phyloP scores from a whole-genome alignment of 2,113 vertebrate species.

The Vulpes lagopus region DNA sequence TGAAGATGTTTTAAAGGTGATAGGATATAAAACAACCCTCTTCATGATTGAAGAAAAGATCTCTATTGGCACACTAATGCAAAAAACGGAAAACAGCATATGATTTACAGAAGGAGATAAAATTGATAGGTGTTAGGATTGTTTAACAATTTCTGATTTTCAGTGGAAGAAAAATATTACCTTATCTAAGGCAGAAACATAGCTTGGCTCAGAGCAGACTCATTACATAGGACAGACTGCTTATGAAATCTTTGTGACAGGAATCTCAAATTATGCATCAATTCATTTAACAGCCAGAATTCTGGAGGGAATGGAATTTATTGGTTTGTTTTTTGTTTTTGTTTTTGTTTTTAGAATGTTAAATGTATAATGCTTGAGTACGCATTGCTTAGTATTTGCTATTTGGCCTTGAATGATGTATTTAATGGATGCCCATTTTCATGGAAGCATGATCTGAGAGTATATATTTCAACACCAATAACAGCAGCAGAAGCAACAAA shows the following conservation, averaged over 20 bases:
- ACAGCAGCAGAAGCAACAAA: background rate
- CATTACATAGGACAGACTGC: background rate
- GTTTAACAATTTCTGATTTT: slow-evolving; percentile 40
- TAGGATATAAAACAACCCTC: background rate
- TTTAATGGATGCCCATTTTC: slow-evolving; percentile 37
- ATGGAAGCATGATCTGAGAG: background rate
- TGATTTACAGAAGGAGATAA: slow-evolving; percentile 47
- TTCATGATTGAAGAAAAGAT: background rate
- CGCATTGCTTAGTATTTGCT: slow-evolving; percentile 7
- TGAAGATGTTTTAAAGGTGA: background rate
- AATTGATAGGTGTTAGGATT: background rate
- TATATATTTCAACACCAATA: background rate
- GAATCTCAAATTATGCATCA: background rate
- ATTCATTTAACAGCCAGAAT: background rate
- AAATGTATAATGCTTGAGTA: slow-evolving; percentile 6
- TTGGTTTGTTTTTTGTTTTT: background rate
- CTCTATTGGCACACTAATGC: background rate
- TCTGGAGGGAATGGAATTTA: background rate
- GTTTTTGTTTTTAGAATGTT: background rate
- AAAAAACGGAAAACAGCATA: background rate
- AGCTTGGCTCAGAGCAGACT: background rate
- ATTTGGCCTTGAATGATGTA: background rate
- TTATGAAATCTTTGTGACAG: background rate
- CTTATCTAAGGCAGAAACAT: background rate
- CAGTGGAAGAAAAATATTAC: background rate